Evolutionary conservation across 2,888 invertebrate species (phyloP).

Genomic region (Linhomoeus sp.): DNA sequence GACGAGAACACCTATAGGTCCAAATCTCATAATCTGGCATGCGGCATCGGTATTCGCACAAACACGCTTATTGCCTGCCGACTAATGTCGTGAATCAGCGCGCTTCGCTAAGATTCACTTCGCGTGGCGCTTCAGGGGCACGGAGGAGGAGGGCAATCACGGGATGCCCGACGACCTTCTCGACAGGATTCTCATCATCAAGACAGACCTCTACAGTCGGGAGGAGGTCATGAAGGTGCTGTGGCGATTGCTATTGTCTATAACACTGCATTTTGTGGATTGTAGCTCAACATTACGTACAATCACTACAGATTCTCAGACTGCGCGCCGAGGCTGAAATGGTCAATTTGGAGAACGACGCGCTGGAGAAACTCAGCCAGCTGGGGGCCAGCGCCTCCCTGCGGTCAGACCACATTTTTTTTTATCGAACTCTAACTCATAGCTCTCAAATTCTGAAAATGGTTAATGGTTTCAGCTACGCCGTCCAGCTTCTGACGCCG

Average conservation of each 20-base stretch:
- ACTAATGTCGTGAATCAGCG: no score
- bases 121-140: conserved; percentile 31
- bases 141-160: conserved; percentile 61
- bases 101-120: no score
- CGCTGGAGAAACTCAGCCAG: conserved; percentile 54
- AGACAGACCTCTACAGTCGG: conserved; percentile 59
- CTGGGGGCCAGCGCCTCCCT: conserved; percentile 69
- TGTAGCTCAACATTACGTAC: no score
- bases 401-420: conserved; percentile 48
- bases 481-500: conserved; percentile 81
- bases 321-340: conserved; percentile 75
- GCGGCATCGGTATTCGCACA: no score
- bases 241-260: no score
- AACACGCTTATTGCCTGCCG: no score
- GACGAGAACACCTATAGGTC: no score
- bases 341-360: conserved; percentile 60
- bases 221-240: conserved; percentile 7
- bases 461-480: conserved; percentile 59
- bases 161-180: conserved; percentile 87
- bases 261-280: no score
- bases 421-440: conserved; percentile 66
- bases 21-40: no score
- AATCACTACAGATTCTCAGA: conserved; percentile 49
- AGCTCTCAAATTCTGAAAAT: conserved; percentile 64
- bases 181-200: conserved; percentile 77